These are phyloP conservation scores for Glossosoma conforme DNA, from an alignment of 1,140 invertebrate genomes.

Conservation along the genomic window DNA sequence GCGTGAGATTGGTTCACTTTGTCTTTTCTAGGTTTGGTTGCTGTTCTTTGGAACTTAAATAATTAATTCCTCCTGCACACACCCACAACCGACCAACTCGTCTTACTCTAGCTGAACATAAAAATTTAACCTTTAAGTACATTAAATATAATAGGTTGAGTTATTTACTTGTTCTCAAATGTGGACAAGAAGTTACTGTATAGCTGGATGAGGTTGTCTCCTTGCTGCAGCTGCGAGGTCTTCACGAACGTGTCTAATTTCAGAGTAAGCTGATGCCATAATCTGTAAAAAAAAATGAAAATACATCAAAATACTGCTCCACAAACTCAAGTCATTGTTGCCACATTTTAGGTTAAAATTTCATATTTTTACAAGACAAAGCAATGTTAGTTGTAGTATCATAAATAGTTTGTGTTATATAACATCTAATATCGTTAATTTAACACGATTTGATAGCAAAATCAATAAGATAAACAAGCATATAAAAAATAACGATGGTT, in stretches of 20 bases:
- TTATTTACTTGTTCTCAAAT: constrained; percentile 90
- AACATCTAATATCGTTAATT: too few species aligned
- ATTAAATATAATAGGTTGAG: constrained; percentile 35
- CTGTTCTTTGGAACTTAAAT: too few species aligned
- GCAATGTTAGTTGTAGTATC: background rate
- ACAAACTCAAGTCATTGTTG: constrained; percentile 7
- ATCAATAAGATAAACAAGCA: too few species aligned
- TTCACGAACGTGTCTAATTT: constrained; percentile 81
- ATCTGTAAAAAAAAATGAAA: constrained; percentile 53
- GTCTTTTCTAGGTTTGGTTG: too few species aligned
- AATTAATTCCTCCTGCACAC: too few species aligned
- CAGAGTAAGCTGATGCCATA: constrained; percentile 95
- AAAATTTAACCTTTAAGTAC: too few species aligned
- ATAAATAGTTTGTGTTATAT: too few species aligned
- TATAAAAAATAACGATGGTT: too few species aligned
- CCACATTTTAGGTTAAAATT: constrained; percentile 8
- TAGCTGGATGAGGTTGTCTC: constrained; percentile 75
- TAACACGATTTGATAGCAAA: too few species aligned
- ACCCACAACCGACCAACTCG: too few species aligned
- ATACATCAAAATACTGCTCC: constrained; percentile 19
- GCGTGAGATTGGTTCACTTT: too few species aligned
- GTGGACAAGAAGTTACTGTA: constrained; percentile 89
- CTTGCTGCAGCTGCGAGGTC: constrained; percentile 69
- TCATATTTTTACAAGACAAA: background rate
- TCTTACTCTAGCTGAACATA: too few species aligned